Base-by-base conservation (phyloP, 2,797 vertebrate species). In the Danio aesculapii region DNA sequence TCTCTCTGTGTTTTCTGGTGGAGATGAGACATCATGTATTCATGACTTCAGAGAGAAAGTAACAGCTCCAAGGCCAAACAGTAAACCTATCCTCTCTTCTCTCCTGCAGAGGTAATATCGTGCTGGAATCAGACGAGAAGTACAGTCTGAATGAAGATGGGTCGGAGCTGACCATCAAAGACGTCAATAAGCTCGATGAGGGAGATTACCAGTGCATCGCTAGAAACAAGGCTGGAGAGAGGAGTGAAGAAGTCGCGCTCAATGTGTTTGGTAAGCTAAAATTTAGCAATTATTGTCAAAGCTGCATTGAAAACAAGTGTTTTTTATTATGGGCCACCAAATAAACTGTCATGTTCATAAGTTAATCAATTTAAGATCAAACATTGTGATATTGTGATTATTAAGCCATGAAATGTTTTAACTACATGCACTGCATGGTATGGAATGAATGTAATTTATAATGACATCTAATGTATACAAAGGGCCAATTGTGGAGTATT, bases 171-270 rank as follows among this genome's bases (percentile, higher is more conserved):
- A 84, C 94, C 74, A 97, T 99, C 90, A 94, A 90, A 86, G 94
- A 92, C 9, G 96, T 99, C 86, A 95, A 94, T 69, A 99, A 99
- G 91, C 92, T 94, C 5, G 98, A 99, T 0, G 97, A 99, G 87
- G 97, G 97, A 3, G 97, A 99, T 88, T 99, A 99, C 58, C 89
- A 94, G 81, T 99, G 98, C 91, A 96, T 96, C 0, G 98, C 98
- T 0, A 95, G 93, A 90, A 99, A 99, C 94, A 99, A 99, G 91
- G 98, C 98, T 0, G 98, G 98, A 0, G 93, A 97, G 87, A 95
- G 95, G 44, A 91, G 92, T 0, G 94, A 96, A 19, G 97, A 96
- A 88, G 95, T 99, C 90, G 95, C 96, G 88, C 95, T 99, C 89
- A 98, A 96, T 86, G 98, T 99, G 85, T 99, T 99, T 0, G 97